These are phyloP conservation scores for Catharus ustulatus DNA, from an alignment of 2,797 vertebrate genomes.

Conservation along the genomic window DNA sequence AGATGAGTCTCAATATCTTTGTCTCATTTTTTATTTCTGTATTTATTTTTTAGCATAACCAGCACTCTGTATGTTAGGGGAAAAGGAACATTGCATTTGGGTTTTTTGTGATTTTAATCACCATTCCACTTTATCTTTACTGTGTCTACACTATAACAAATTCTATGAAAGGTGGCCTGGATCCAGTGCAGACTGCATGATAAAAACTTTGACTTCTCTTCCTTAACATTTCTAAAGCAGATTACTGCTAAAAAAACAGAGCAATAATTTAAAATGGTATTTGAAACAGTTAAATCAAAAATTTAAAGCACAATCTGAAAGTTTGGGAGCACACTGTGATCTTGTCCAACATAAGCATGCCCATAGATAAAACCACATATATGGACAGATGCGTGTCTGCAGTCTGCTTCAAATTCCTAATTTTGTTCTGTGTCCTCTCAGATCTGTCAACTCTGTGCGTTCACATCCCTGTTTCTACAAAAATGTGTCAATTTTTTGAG, in stretches of 20 bases:
- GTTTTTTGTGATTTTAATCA: background rate
- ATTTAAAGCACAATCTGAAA: background rate
- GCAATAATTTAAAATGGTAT: background rate
- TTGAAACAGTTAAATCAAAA: background rate
- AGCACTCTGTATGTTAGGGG: background rate
- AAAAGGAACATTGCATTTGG: background rate
- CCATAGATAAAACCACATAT: background rate
- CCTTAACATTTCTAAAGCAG: background rate
- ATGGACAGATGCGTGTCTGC: background rate
- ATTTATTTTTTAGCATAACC: background rate
- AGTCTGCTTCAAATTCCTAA: background rate
- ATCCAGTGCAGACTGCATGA: background rate
- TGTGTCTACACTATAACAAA: background rate
- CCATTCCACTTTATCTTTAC: background rate
- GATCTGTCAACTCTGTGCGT: background rate
- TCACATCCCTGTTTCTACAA: background rate
- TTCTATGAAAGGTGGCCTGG: background rate
- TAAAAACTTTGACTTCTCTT: background rate
- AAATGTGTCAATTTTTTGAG: background rate
- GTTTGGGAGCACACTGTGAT: background rate
- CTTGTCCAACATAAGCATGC: background rate
- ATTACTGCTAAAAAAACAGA: background rate
- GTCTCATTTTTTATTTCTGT: background rate
- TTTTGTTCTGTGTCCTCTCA: background rate
- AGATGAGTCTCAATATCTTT: background rate